Evolutionary conservation across 2,113 vertebrate genomes (phyloP).

Genomic region (Macrotis lagotis): DNA sequence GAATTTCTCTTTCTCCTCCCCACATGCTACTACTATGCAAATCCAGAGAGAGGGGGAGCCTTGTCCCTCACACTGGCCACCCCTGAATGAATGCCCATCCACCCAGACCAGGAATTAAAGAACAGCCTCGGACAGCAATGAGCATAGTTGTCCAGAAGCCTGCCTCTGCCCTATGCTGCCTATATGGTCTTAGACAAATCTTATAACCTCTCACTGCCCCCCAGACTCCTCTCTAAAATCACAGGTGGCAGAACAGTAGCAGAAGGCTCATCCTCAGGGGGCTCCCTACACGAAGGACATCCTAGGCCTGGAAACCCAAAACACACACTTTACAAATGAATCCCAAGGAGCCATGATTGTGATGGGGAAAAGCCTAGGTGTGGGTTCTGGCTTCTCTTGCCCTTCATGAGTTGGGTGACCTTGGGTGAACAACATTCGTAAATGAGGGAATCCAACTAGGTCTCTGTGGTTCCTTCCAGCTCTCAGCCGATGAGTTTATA

Average conservation of each 20-base stretch:
- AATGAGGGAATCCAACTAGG: background rate
- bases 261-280: background rate
- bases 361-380: background rate
- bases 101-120: background rate
- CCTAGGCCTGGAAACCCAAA: background rate
- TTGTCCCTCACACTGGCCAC: background rate
- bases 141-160: background rate
- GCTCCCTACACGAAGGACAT: background rate
- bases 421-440: background rate
- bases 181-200: background rate
- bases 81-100: background rate
- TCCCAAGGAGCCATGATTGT: background rate
- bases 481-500: background rate
- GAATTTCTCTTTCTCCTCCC: background rate
- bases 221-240: background rate
- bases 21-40: background rate
- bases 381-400: background rate
- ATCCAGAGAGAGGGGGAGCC: background rate
- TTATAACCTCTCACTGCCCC: background rate
- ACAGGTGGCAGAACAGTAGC: background rate
- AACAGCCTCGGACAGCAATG: background rate
- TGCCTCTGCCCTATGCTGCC: background rate
- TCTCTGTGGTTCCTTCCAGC: background rate
- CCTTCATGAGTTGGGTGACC: background rate
- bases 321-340: background rate